phyloP scores from a whole-genome alignment of 2,888 invertebrate species.

The Chrysolina haemoptera region DNA sequence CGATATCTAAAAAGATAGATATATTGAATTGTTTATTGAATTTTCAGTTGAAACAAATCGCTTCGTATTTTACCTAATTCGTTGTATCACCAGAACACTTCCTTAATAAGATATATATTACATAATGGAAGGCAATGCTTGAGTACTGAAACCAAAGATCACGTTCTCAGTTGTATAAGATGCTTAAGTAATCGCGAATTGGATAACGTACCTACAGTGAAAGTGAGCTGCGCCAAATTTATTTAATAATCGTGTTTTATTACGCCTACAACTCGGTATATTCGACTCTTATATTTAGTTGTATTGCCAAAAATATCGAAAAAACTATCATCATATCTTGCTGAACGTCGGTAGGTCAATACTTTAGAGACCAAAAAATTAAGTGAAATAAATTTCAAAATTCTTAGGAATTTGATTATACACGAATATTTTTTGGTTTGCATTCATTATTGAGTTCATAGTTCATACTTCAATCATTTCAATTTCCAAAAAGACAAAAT shows the following conservation, averaged over 20 bases:
- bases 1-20: no score
- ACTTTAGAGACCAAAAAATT: no score
- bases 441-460: no score
- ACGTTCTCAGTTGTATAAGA: constrained; percentile 52
- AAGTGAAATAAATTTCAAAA: no score
- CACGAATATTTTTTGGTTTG: no score
- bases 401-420: no score
- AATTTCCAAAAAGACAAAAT: no score
- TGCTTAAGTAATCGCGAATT: constrained; percentile 56
- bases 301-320: neutral
- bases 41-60: no score
- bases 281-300: neutral
- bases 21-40: no score
- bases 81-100: constrained; percentile 12
- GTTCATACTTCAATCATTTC: no score
- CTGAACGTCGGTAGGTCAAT: no score
- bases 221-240: constrained; percentile 62
- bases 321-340: no score
- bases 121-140: constrained; percentile 10
- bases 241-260: constrained; percentile 54
- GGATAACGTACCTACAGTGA: constrained; percentile 61
- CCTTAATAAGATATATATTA: constrained; percentile 6
- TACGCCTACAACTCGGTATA: constrained; percentile 48
- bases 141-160: constrained; percentile 30
- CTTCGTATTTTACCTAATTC: neutral